Conservation (phyloP, 2,888 invertebrate genomes). For the Drosophila mayaguana region DNA sequence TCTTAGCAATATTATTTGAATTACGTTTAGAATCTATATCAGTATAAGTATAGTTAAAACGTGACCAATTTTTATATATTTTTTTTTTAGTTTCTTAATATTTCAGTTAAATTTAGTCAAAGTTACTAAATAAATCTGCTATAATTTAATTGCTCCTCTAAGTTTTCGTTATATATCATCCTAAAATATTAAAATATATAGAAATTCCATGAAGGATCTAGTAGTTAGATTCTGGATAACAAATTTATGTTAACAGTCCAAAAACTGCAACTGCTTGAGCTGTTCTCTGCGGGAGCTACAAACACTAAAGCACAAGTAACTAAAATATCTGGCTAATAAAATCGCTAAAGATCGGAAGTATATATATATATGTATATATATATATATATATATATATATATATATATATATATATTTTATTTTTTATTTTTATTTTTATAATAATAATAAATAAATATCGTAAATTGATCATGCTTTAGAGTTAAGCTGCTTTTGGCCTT, state of each 20-base stretch:
- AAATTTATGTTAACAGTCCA: background rate
- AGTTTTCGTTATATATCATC: background rate
- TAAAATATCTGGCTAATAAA: no score
- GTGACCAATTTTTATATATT: background rate
- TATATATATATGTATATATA: no score
- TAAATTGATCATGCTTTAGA: background rate
- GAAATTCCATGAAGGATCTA: no score
- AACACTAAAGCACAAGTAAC: no score
- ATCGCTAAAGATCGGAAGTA: background rate
- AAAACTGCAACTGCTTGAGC: background rate
- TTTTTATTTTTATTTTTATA: no score
- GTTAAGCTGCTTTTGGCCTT: background rate
- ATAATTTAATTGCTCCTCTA: background rate
- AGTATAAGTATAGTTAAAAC: background rate
- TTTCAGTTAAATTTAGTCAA: background rate
- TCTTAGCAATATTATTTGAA: background rate
- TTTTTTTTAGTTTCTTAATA: background rate
- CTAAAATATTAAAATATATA: background rate
- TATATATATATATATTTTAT: no score
- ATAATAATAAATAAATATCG: constrained; percentile 1
- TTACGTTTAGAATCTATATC: background rate
- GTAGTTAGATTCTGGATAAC: background rate
- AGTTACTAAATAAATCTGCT: background rate
- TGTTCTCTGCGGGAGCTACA: background rate
- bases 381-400: no score